phyloP scores from a whole-genome alignment of 2,113 vertebrate genomes.

The Aldabrachelys gigantea region DNA sequence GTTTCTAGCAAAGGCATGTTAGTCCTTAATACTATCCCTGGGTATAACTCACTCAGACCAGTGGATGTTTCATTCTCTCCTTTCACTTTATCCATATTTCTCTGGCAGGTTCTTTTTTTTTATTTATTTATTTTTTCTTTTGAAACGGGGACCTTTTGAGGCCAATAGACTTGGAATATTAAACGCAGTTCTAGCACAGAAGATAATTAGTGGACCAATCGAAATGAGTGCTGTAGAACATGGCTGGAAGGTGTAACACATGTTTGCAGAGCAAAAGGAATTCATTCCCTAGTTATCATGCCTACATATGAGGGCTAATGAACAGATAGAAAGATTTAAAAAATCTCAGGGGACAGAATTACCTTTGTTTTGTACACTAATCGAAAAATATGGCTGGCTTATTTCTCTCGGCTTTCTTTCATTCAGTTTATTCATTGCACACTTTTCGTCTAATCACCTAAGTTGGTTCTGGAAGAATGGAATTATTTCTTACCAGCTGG shows the following conservation, averaged over 20 bases:
- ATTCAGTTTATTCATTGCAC: neutral
- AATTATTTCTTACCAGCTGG: conserved; percentile 6
- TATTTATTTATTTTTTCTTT: neutral
- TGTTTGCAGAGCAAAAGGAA: conserved; percentile 30
- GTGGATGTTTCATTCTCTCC: neutral
- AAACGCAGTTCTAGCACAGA: neutral
- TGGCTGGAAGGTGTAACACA: neutral
- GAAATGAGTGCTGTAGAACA: neutral
- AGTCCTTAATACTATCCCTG: neutral
- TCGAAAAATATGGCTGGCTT: conserved; percentile 6
- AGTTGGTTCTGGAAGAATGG: neutral
- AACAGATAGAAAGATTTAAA: conserved; percentile 52
- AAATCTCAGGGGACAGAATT: neutral
- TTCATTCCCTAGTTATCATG: neutral
- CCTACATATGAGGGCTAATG: conserved; percentile 44
- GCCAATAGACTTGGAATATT: neutral
- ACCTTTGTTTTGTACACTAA: neutral
- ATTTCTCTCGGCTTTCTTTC: conserved; percentile 39
- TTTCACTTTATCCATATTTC: neutral
- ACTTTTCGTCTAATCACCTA: conserved; percentile 23
- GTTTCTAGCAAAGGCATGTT: neutral
- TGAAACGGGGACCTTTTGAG: neutral
- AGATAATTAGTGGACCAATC: neutral
- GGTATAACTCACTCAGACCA: neutral
- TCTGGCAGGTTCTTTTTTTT: neutral